phyloP scores from a whole-genome alignment of 2,797 vertebrate species.

The Lagorchestes hirsutus region DNA sequence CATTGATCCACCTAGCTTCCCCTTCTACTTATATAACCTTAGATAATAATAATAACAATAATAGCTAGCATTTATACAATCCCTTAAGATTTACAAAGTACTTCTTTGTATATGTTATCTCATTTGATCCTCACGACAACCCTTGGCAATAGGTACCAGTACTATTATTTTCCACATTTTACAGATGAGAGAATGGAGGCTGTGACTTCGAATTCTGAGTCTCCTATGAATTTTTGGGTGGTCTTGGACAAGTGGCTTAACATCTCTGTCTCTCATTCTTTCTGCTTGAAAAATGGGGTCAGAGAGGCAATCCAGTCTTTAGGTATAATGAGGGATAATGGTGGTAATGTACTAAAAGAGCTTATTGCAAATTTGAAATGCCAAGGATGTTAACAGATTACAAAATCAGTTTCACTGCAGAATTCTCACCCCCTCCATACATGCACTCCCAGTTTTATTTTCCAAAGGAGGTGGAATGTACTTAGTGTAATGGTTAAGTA shows the following conservation, averaged over 20 bases:
- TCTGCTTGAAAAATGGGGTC: not conserved
- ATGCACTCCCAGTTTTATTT: not conserved
- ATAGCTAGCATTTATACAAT: not conserved
- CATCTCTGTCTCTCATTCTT: not conserved
- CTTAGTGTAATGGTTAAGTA: not conserved
- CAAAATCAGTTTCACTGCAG: not conserved
- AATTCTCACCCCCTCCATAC: not conserved
- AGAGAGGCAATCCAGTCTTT: not conserved
- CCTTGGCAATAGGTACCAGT: not conserved
- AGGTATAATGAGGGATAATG: not conserved
- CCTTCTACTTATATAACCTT: not conserved
- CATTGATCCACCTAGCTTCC: not conserved
- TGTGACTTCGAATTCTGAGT: not conserved
- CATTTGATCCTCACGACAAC: not conserved
- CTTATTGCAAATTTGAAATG: not conserved
- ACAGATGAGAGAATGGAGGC: not conserved
- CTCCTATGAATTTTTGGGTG: not conserved
- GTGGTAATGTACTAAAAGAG: not conserved
- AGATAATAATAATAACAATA: not conserved
- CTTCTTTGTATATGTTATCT: not conserved
- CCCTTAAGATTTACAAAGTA: not conserved
- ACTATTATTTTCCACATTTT: not conserved
- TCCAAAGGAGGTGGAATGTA: not conserved
- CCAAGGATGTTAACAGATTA: not conserved
- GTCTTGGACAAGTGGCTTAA: not conserved